A percentile compares a stretch with the other conserved stretches of the same genome.
Conservation (phyloP, 2,113 vertebrate species). For the Neogobius melanostomus region DNA sequence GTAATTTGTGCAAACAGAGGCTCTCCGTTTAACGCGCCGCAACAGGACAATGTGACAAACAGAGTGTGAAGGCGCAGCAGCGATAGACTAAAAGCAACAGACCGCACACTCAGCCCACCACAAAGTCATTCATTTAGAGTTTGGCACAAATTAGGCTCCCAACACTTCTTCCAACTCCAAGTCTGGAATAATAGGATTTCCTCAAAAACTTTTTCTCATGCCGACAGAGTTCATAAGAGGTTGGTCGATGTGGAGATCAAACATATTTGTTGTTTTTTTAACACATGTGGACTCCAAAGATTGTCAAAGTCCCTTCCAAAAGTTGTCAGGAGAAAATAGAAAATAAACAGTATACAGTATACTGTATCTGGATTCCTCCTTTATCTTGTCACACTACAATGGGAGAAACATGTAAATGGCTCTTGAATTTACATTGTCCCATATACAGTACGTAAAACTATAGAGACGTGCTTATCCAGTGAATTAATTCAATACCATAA, state of each 20-base stretch:
- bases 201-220: conserved; percentile 33
- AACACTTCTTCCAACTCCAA: conserved; percentile 29
- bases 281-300: not conserved
- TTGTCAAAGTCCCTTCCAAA: not conserved
- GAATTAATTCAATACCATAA: no score
- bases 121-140: conserved; percentile 37
- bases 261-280: not conserved
- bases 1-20: conserved; percentile 17
- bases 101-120: conserved; percentile 41
- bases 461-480: no score
- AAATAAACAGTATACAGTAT: no score
- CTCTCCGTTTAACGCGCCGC: conserved; percentile 26
- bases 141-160: conserved; percentile 42
- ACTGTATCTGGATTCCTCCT: no score
- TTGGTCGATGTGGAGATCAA: conserved; percentile 57
- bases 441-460: no score
- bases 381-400: no score
- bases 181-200: conserved; percentile 49
- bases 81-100: conserved; percentile 28
- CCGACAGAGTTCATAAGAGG: conserved; percentile 27
- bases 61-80: conserved; percentile 20
- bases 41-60: conserved; percentile 35
- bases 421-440: no score
- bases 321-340: no score
- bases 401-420: no score